Evolutionary conservation across 2,113 vertebrate genomes (phyloP), one percentile per base, ranked within the genome.

Genomic region (Trogon surrucura): DNA sequence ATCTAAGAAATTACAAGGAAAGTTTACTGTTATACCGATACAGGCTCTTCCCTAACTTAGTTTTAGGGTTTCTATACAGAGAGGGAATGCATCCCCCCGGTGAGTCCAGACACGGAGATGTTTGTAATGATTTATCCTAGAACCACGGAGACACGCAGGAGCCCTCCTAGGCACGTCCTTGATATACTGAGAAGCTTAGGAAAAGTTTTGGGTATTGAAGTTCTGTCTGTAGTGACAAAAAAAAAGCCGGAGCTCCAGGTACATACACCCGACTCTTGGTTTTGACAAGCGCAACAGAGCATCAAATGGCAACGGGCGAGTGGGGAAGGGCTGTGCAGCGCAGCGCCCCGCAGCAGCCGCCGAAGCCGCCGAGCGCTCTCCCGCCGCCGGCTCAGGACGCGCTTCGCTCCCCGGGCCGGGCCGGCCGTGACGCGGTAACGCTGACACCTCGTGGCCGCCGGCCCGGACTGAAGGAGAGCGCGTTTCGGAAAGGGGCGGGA

Each of bases 371-470:
- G 2, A 0, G 9, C n/a, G 4, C 1, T 0, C 1, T 19, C 11
- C 11, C 54, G 2, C 3, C 18, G 30, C 17, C 0, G 45, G 3
- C 2, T 10, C 2, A 3, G 0, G 0, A 0, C 2, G 27, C n/a
- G 22, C 13, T 10, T 20, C 14, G 6, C 38, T 47, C 57, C 36
- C 2, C 32, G 7, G 22, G 32, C 36, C 2, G 22, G 57, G 11
- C 3, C 5, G 1, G 50, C 3, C 16, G 25, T 57, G 11, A 89
- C 72, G 94, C 84, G 58, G 93, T 90, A 96, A 96, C 91, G 91
- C 91, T 96, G 96, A 96, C 94, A 93, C 91, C 96, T 96, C 80
- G 91, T 65, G 95, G 96, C 91, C 91, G 18, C 51, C 66, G 23
- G 72, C 58, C 4, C 36, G 36, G 36, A 36, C 36, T 36, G 36